Percentiles rank a stretch among this genome's conserved stretches.
Conservation (phyloP, 2,888 invertebrate species). For the Melanostoma mellinum region DNA sequence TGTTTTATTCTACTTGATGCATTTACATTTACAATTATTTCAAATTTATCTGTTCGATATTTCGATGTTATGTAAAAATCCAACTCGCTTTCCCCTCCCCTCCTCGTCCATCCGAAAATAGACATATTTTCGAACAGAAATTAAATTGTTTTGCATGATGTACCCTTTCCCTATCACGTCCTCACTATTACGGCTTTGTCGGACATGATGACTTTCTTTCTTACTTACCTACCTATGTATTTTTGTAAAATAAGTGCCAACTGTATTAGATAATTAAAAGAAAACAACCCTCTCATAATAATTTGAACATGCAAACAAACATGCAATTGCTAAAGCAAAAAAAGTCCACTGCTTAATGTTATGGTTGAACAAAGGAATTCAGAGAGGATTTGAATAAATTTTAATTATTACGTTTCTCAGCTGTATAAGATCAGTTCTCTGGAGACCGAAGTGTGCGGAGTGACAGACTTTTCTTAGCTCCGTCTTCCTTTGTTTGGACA, state of each 20-base stretch:
- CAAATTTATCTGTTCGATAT: too few relatives aligned
- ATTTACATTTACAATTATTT: too few relatives aligned
- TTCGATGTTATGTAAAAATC: too few relatives aligned
- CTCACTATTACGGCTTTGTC: too few relatives aligned
- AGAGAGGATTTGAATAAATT: slow-evolving; percentile 54
- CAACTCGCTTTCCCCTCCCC: too few relatives aligned
- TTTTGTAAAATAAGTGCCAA: not conserved
- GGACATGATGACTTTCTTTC: too few relatives aligned
- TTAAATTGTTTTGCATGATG: too few relatives aligned
- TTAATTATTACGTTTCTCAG: slow-evolving; percentile 63
- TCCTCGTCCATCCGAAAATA: too few relatives aligned
- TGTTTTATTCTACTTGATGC: too few relatives aligned
- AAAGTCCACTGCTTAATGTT: slow-evolving; percentile 19
- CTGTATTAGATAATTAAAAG: not conserved
- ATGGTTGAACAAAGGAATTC: slow-evolving; percentile 52
- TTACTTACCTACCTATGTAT: too few relatives aligned
- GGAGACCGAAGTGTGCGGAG: not conserved
- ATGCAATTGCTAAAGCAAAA: slow-evolving; percentile 45
- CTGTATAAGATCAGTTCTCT: slow-evolving; percentile 44
- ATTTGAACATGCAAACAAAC: slow-evolving; percentile 46
- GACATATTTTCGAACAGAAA: too few relatives aligned
- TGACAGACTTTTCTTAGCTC: not conserved
- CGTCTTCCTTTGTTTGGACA: not conserved
- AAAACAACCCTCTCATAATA: not conserved
- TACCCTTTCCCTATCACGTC: too few relatives aligned